Evolutionary conservation across 2,113 vertebrate genomes (phyloP), one percentile per base, ranked within the genome.

Genomic region (Oreamnos americanus): DNA sequence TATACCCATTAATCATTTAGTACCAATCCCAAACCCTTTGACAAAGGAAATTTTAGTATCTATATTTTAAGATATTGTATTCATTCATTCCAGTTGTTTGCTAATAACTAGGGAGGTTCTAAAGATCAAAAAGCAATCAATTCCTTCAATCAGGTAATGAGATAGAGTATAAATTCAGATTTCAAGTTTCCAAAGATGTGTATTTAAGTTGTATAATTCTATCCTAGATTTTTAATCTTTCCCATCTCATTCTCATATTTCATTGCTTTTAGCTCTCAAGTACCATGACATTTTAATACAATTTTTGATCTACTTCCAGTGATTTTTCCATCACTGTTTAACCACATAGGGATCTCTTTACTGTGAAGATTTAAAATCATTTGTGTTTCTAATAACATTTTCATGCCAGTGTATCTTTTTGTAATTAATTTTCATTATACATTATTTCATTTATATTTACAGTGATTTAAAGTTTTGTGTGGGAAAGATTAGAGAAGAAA

Each of bases 11-110:
- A 57, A 58, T 85, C 57, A 43, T 45, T 82, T 58, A 81, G n/a
- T 55, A 64, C 14, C 0, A 0, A 55, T 23, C 4, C 4, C 4
- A 85, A 55, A 23, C 3, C 21, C 17, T 36, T 36, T 45, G 7
- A 60, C 0, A 36, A 25, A 17, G 49, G 2, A 36, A 76, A 47
- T 91, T 60, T 83, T 62, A 45, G 3, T 87, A 19, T 21, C 1
- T 12, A 30, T 53, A 21, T 28, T 82, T 87, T 43, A 58, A 7
- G 30, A 49, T 58, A n/a, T 45, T 16, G 21, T 74, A 13, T 85
- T 28, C 30, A 82, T 87, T 87, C 3, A 39, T n/a, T 81, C 9
- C 21, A 26, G 6, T 15, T 60, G 7, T 51, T 10, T 91, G 26
- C 36, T 92, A 79, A 88, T 62, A 62, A 78, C 26, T 43, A 26